phyloP scores from a whole-genome alignment of 1,140 invertebrate species.

The Colletes gigas region DNA sequence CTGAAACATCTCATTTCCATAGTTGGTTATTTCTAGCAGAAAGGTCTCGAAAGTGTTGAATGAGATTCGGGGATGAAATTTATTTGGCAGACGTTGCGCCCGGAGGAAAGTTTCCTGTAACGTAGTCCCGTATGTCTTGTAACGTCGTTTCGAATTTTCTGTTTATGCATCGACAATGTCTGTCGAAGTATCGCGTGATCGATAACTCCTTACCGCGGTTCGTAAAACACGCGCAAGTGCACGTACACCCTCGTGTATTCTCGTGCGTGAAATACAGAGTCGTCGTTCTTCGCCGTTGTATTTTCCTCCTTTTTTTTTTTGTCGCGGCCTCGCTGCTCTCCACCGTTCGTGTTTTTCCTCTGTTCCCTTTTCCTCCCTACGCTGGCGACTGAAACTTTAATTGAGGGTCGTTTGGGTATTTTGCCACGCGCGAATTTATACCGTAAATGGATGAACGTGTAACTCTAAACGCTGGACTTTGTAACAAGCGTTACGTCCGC shows the following conservation, averaged over 20 bases:
- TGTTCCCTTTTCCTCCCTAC: not conserved
- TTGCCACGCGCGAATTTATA: not conserved
- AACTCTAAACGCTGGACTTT: not conserved
- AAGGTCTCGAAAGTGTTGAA: too few species aligned
- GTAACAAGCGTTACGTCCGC: not conserved
- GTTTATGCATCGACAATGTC: not conserved
- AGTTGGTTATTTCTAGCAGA: too few species aligned
- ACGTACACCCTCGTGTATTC: conserved; percentile 2
- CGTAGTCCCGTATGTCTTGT: too few species aligned
- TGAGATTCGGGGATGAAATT: not conserved
- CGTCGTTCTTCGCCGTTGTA: not conserved
- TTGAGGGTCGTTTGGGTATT: conserved; percentile 26
- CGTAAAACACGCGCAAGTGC: conserved; percentile 29
- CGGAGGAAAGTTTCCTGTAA: not conserved
- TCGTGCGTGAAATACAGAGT: conserved; percentile 33
- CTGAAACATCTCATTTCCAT: too few species aligned
- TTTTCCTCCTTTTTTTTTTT: conserved; percentile 29
- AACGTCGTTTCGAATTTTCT: conserved; percentile 23
- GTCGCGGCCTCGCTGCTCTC: not conserved
- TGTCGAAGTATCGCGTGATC: conserved; percentile 30
- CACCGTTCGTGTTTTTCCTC: not conserved
- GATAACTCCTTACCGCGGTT: conserved; percentile 20
- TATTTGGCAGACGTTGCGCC: not conserved
- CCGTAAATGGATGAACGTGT: conserved; percentile 14
- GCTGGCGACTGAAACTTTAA: conserved; percentile 34